Base-by-base conservation (phyloP, 2,888 invertebrate species). In the Drosophila paranaensis region DNA sequence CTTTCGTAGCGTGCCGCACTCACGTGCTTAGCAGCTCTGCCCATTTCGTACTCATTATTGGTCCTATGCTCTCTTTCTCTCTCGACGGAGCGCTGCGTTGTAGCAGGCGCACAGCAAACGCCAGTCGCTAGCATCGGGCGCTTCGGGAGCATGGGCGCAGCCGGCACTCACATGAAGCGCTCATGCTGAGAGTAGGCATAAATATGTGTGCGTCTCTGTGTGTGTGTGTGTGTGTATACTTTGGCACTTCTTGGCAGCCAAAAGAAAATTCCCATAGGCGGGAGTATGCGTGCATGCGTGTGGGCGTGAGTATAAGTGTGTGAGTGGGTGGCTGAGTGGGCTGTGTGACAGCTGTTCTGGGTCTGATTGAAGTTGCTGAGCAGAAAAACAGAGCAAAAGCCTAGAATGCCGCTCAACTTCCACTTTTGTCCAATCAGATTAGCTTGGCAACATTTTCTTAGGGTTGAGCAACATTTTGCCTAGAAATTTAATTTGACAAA, bases 61-160 rank as follows among this genome's bases (percentile, higher is more conserved):
- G 68, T 68, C 62, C 39, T 25, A 45, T n/a, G 33, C 60, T 48
- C 73, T 56, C 55, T 58, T 20, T 63, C 71, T 60, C 62, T 65
- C 68, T 64, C 39, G 30, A 9, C 53, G 11, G 43, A 20, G 43
- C 56, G 63, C 39, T 25, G 45, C 16, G 33, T 16, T n/a, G 45
- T 74, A 79, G 14, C 79, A 79, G 81, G 79, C 74, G 77, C 71
- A 48, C 81, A 82, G 79, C 64, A 67, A 72, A 55, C 54, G 46
- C 43, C 60, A 65, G 45, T 16, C 62, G 16, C n/a, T n/a, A 10
- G 27, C 54, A 58, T 53, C 45, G 14, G 14, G 25, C 20, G 20
- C 43, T 20, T 30, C 33, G 33, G 25, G 14, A n/a, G 46, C 46
- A 46, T n/a, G 45, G 45, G 25, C 8, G 9, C 27, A 6, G 27